Evolutionary conservation across 1,140 invertebrate genomes (phyloP).

Genomic region (Camponotus vicinus): DNA sequence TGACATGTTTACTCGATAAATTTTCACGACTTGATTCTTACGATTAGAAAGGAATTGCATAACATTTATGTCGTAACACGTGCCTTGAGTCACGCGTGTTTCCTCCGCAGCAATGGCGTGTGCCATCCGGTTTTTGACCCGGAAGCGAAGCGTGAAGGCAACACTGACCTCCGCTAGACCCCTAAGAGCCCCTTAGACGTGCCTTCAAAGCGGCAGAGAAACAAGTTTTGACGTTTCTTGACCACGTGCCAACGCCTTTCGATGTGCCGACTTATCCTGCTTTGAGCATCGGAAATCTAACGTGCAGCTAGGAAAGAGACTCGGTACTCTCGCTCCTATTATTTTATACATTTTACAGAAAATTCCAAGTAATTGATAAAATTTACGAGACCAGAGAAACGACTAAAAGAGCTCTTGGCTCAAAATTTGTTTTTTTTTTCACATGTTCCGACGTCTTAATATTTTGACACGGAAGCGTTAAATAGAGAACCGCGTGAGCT

Average conservation of each 20-base stretch:
- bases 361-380: not conserved
- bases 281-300: not conserved
- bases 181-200: conserved; percentile 68
- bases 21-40: not conserved
- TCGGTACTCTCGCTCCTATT: not conserved
- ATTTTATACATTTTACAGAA: not conserved
- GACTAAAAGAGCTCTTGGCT: not conserved
- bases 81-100: conserved; percentile 41
- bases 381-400: not conserved
- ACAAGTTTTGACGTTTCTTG: conserved; percentile 84
- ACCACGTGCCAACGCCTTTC: conserved; percentile 82
- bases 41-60: not conserved
- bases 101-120: conserved; percentile 64
- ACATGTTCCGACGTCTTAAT: not conserved
- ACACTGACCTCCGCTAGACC: conserved; percentile 77
- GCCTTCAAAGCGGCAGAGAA: conserved; percentile 68
- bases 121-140: conserved; percentile 82
- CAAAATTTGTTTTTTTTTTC: not conserved
- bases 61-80: conserved; percentile 11
- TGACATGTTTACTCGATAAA: not conserved
- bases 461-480: conserved; percentile 29
- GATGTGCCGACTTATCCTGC: conserved; percentile 60
- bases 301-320: not conserved
- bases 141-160: conserved; percentile 72
- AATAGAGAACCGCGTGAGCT: not conserved